Evolutionary conservation across 2,888 invertebrate species (phyloP).

Genomic region (Netelia melanura): DNA sequence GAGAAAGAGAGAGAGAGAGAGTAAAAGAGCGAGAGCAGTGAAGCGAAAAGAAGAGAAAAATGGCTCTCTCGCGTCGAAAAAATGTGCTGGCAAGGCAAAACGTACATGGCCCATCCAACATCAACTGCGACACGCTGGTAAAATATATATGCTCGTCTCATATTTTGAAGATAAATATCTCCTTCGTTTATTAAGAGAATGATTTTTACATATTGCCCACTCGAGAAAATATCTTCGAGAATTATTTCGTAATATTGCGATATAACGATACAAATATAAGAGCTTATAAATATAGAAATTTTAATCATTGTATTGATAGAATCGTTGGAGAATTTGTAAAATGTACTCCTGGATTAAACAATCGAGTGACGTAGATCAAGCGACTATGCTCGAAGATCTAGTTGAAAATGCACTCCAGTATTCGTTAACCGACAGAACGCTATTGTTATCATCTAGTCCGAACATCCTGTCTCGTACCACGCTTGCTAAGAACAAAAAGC

Average conservation of each 20-base stretch:
- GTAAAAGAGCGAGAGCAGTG: background rate
- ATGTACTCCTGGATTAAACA: background rate
- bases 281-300: no score
- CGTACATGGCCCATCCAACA: background rate
- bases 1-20: slow-evolving; percentile 17
- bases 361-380: background rate
- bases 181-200: no score
- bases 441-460: background rate
- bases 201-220: no score
- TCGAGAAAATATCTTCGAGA: no score
- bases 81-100: slow-evolving; percentile 31
- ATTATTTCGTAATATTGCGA: no score
- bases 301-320: background rate
- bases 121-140: background rate
- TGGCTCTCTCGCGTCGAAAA: background rate
- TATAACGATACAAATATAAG: no score
- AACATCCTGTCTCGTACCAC: slow-evolving; percentile 1
- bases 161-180: no score
- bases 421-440: background rate
- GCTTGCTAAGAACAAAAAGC: slow-evolving; percentile 5
- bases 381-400: background rate
- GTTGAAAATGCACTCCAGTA: background rate
- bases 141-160: background rate
- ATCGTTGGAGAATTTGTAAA: background rate
- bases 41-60: slow-evolving; percentile 25